Evolutionary conservation across 2,113 vertebrate genomes (phyloP).

Genomic region (Caracal caracal): DNA sequence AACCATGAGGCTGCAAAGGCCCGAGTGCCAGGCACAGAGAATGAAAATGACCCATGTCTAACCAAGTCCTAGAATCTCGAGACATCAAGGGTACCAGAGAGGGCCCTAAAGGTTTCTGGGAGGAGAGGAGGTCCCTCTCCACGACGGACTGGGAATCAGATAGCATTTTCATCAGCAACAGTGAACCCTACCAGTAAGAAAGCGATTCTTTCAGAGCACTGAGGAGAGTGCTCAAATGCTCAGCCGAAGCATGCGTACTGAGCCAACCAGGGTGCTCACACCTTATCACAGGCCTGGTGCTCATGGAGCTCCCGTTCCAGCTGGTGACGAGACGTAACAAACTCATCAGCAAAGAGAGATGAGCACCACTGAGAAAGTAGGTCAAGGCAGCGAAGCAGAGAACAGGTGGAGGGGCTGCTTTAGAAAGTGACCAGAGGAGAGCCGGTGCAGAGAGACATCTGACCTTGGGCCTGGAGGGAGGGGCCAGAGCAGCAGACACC

Average conservation of each 20-base stretch:
- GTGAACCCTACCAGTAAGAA: not conserved
- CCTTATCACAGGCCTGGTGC: too few relatives aligned
- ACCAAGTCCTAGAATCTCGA: fast-evolving
- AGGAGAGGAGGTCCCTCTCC: too few relatives aligned
- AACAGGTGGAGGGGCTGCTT: not conserved
- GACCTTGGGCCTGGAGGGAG: not conserved
- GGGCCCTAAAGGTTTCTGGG: not conserved
- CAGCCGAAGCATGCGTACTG: fast-evolving
- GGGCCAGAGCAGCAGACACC: not conserved
- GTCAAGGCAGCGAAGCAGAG: not conserved
- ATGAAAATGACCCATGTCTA: not conserved
- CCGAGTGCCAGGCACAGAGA: not conserved
- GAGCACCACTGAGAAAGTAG: not conserved
- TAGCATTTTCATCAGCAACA: not conserved
- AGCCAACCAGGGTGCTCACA: not conserved
- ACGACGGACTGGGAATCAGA: fast-evolving
- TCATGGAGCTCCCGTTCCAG: not conserved
- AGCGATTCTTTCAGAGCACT: not conserved
- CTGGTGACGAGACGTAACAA: not conserved
- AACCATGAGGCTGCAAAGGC: not conserved
- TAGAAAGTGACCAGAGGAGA: not conserved
- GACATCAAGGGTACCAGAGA: not conserved
- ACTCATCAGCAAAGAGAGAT: not conserved
- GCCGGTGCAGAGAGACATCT: fast-evolving
- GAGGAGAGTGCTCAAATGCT: not conserved